A percentile compares a stretch with the other conserved stretches of the same genome.
Evolutionary conservation across 2,797 vertebrate genomes (phyloP).

Genomic region (Anabas testudineus): DNA sequence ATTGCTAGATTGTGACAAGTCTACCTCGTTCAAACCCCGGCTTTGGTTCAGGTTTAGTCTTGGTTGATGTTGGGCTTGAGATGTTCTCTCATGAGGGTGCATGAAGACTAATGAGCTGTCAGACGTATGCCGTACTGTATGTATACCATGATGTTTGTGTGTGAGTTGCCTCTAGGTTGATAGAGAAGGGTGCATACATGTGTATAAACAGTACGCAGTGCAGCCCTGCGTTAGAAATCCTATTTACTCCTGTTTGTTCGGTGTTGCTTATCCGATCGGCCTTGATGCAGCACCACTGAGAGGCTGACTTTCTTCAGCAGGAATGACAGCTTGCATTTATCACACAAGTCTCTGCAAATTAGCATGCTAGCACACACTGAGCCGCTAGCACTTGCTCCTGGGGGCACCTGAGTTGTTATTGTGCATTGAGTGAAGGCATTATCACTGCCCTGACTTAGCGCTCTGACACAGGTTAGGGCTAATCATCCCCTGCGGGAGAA

Average conservation of each 20-base stretch:
- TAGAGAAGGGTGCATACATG: slow-evolving; percentile 13
- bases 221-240: slow-evolving; percentile 44
- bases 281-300: slow-evolving; percentile 54
- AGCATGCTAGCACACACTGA: slow-evolving; percentile 65
- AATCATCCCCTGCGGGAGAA: slow-evolving; percentile 77
- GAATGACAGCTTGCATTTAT: slow-evolving; percentile 75
- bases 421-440: slow-evolving; percentile 80
- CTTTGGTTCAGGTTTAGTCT: slow-evolving; percentile 19
- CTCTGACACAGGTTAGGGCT: slow-evolving; percentile 78
- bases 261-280: slow-evolving; percentile 64
- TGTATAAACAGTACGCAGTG: slow-evolving; percentile 3
- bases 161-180: slow-evolving; percentile 21
- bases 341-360: slow-evolving; percentile 74
- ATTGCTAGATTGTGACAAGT: slow-evolving; percentile 18
- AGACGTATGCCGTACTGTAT: slow-evolving; percentile 27
- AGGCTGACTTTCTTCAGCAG: slow-evolving; percentile 62
- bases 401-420: slow-evolving; percentile 79
- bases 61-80: slow-evolving; percentile 1
- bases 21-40: not conserved
- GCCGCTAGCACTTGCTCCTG: slow-evolving; percentile 60
- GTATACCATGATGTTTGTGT: slow-evolving; percentile 18
- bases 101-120: slow-evolving; percentile 67
- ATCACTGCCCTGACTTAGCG: slow-evolving; percentile 72
- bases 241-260: slow-evolving; percentile 50
- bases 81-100: slow-evolving; percentile 16